These are phyloP conservation scores for Drosophila limbata DNA, from an alignment of 2,888 invertebrate genomes.

Conservation along the genomic window DNA sequence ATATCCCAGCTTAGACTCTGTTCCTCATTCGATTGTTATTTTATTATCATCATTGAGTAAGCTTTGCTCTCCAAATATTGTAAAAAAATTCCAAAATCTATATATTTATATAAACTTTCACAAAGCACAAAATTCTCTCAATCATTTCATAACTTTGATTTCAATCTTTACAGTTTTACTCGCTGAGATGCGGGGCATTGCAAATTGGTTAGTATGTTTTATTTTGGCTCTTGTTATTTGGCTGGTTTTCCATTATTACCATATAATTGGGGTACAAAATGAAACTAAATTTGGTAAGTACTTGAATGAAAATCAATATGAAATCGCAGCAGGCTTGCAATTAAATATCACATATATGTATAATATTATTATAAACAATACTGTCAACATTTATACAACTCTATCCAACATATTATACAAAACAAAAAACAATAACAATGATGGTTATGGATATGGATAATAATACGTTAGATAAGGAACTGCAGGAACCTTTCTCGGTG, in stretches of 20 bases:
- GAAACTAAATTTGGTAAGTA: conserved; percentile 31
- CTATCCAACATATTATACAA: neutral
- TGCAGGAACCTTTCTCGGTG: conserved; percentile 5
- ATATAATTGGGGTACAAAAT: conserved; percentile 7
- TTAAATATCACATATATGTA: neutral
- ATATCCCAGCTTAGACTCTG: neutral
- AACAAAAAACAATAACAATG: conserved; percentile 12
- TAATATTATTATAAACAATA: neutral
- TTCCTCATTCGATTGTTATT: neutral
- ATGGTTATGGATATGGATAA: conserved; percentile 15
- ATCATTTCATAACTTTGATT: neutral
- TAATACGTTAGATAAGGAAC: conserved; percentile 35
- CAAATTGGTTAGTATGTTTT: conserved; percentile 32
- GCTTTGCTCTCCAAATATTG: neutral
- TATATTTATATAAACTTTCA: conserved; percentile 1
- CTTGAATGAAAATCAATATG: neutral
- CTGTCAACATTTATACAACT: conserved; percentile 7
- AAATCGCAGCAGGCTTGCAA: conserved; percentile 29
- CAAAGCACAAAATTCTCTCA: conserved; percentile 12
- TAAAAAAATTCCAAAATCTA: conserved; percentile 7
- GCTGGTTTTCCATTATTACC: conserved; percentile 26
- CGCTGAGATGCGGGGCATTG: conserved; percentile 20
- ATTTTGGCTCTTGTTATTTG: conserved; percentile 30
- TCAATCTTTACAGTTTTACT: neutral
- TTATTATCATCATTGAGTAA: conserved; percentile 3